Conservation (phyloP, 2,888 invertebrate species). For the Tortrix viridana region DNA sequence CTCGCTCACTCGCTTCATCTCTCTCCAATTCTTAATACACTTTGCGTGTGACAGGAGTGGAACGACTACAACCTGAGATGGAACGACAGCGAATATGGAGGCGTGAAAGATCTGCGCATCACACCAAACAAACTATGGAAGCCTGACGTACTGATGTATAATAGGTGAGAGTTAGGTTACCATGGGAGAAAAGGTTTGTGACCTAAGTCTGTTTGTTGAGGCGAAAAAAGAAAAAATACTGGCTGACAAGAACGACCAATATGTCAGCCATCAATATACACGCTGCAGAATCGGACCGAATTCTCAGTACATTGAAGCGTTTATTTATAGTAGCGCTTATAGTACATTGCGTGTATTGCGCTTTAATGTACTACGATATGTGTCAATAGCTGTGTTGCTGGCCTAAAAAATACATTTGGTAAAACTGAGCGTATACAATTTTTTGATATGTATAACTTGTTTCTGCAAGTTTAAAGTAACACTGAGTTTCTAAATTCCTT, state of each 20-base stretch:
- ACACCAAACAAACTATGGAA: constrained; percentile 98
- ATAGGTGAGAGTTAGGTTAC: constrained; percentile 88
- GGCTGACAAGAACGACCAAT: background rate
- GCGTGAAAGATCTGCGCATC: constrained; percentile 96
- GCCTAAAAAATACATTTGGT: too few species aligned
- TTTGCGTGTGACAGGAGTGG: constrained; percentile 92
- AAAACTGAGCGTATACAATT: too few species aligned
- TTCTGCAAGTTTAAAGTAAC: too few species aligned
- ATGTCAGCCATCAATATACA: too few species aligned
- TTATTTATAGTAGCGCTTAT: too few species aligned
- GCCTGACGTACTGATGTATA: constrained; percentile 99
- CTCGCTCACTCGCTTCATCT: constrained; percentile 37
- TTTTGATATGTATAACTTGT: too few species aligned
- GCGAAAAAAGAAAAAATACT: background rate
- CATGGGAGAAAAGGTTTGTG: constrained; percentile 1
- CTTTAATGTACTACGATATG: too few species aligned
- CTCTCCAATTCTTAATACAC: constrained; percentile 48
- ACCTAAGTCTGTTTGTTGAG: background rate
- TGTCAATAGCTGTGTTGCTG: too few species aligned
- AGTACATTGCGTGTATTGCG: too few species aligned
- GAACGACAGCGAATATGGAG: constrained; percentile 98
- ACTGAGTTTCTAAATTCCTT: too few species aligned
- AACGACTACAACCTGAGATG: constrained; percentile 98
- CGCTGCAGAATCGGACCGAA: too few species aligned
- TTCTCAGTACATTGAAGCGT: too few species aligned